phyloP scores from a whole-genome alignment of 2,888 invertebrate genomes.

The Ichneumoninae sp. region DNA sequence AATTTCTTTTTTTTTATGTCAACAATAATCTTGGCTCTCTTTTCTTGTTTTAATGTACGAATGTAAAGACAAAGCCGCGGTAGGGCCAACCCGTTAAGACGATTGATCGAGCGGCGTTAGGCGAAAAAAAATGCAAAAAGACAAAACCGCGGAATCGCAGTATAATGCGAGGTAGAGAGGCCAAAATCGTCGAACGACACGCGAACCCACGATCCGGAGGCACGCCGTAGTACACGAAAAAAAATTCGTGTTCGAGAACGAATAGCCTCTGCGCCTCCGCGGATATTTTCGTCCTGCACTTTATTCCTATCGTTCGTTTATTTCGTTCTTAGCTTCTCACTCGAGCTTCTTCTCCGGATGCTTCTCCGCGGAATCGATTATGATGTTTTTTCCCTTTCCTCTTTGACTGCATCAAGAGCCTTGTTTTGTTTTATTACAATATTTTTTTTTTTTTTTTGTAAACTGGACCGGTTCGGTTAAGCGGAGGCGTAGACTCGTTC shows the following conservation, averaged over 20 bases:
- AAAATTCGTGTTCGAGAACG: background rate
- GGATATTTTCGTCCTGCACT: constrained; percentile 7
- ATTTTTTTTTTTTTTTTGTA: background rate
- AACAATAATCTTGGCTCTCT: background rate
- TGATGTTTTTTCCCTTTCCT: background rate
- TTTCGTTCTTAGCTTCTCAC: background rate
- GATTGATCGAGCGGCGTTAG: background rate
- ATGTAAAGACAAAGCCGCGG: background rate
- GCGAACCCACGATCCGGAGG: background rate
- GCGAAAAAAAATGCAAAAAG: constrained; percentile 1
- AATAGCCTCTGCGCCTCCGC: constrained; percentile 1
- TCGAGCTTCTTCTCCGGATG: background rate
- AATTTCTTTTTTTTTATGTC: background rate
- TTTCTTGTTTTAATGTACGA: background rate
- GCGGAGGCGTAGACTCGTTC: background rate
- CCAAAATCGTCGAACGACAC: constrained; percentile 7
- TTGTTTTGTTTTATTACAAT: background rate
- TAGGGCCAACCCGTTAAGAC: background rate
- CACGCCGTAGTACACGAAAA: background rate
- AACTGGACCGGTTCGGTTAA: background rate
- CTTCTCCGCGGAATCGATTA: background rate
- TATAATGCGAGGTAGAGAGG: background rate
- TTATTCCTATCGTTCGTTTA: constrained; percentile 7
- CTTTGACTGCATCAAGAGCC: background rate
- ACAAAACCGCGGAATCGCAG: background rate